Base-by-base conservation (phyloP, 2,797 vertebrate genomes). In the Salmo trutta region DNA sequence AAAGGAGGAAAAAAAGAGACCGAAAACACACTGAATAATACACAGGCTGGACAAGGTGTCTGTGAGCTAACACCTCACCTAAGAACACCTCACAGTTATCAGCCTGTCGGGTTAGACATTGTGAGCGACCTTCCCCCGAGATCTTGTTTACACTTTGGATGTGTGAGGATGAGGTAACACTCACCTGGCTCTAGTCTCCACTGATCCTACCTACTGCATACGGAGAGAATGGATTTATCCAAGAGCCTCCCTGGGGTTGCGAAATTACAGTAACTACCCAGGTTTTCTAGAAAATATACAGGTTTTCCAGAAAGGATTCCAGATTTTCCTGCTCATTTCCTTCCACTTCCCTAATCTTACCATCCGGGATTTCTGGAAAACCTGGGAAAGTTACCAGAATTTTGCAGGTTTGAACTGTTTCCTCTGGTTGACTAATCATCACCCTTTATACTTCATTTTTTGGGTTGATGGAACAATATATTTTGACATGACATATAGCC, bases 21-120 rank as follows among this genome's bases (percentile, higher is more conserved):
- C 10, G 0, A 47, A 47, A 47, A 47, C 56, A 62, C 56, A 52
- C 36, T 53, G 74, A 66, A 29, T 81, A 81, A 89, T 85, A 85
- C 80, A 79, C 4, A n/a, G 82, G 76, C 78, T 68, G 69, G 62
- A 51, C 33, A 41, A 67, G 81, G 82, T 67, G 71, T 62, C 12
- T 62, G 77, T 59, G n/a, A 21, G 76, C 73, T 36, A 82, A 80
- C 82, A 81, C 81, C 83, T 80, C 33, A 54, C 70, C 65, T 71
- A 82, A 79, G 78, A 19, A 27, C n/a, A 47, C 10, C 41, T 47
- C 8, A 14, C 52, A 67, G 77, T 71, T 79, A 83, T 86, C 75
- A 79, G 69, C 83, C 36, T 62, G 29, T 74, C 4, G 14, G 24
- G 77, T 74, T 66, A 54, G 76, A 56, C 56, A 64, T 81, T 68